These are phyloP conservation scores for Kryphioiulus occultus DNA, from an alignment of 2,888 invertebrate species.

Conservation along the genomic window DNA sequence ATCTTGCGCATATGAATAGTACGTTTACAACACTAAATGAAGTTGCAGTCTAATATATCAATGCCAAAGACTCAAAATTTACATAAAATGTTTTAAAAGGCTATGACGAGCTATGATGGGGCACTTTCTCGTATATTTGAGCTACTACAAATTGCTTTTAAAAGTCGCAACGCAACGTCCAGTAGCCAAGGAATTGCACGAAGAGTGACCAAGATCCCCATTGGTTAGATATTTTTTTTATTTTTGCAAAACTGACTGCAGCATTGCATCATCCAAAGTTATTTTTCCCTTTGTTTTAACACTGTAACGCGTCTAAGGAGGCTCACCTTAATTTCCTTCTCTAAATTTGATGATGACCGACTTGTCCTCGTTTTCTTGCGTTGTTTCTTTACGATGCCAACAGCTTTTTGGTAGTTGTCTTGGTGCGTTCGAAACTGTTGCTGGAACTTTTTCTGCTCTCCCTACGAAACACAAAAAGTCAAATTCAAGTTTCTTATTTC, in stretches of 20 bases:
- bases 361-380: constrained; percentile 69
- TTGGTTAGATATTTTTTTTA: background rate
- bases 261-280: background rate
- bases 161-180: background rate
- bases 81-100: background rate
- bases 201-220: background rate
- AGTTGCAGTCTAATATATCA: background rate
- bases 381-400: constrained; percentile 89
- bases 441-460: constrained; percentile 90
- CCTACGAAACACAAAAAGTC: constrained; percentile 66
- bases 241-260: background rate
- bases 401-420: constrained; percentile 89
- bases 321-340: constrained; percentile 84
- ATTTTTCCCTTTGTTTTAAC: too few species aligned
- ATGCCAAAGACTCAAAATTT: background rate
- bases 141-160: background rate
- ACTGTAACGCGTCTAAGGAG: background rate
- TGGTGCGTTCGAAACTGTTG: constrained; percentile 92
- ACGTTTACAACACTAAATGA: background rate
- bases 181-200: background rate
- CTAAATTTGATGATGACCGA: constrained; percentile 69
- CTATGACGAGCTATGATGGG: background rate
- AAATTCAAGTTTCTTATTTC: background rate
- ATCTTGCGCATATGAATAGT: background rate
- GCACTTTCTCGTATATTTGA: background rate